A percentile compares a stretch with the other conserved stretches of the same genome.
Evolutionary conservation across 2,797 vertebrate species (phyloP).

Genomic region (Emydoidea blandingii): DNA sequence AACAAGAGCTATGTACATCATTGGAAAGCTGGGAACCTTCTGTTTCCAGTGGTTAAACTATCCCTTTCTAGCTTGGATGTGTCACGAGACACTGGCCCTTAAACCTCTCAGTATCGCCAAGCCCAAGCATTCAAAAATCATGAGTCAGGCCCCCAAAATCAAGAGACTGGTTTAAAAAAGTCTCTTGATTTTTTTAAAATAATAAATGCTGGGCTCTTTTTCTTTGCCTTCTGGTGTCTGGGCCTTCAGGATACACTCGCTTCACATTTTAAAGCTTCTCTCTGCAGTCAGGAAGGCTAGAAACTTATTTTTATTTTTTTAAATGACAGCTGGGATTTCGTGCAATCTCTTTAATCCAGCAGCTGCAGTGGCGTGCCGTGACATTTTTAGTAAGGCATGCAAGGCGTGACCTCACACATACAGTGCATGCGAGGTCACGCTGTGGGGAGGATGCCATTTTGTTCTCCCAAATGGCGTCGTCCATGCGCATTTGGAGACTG

Average conservation of each 20-base stretch:
- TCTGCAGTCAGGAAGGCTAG: background rate
- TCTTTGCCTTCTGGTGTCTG: conserved; percentile 20
- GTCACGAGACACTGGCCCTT: background rate
- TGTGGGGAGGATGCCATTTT: background rate
- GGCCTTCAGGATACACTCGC: background rate
- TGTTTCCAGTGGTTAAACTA: background rate
- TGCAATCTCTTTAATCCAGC: background rate
- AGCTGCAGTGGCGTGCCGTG: background rate
- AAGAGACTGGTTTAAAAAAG: conserved; percentile 17
- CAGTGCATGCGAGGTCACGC: background rate
- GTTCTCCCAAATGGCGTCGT: background rate
- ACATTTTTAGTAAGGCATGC: background rate
- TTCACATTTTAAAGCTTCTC: background rate
- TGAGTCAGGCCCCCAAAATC: background rate
- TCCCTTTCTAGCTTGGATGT: background rate
- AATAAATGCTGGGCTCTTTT: background rate
- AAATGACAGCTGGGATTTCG: conserved; percentile 4
- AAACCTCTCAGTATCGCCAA: background rate
- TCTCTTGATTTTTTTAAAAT: background rate
- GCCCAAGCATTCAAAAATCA: background rate
- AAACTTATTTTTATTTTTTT: background rate
- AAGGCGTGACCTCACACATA: background rate
- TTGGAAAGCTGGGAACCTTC: background rate
- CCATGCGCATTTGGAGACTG: background rate
- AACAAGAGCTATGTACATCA: background rate